Evolutionary conservation across 2,888 invertebrate species (phyloP).

Genomic region (Phyllotreta cruciferae): DNA sequence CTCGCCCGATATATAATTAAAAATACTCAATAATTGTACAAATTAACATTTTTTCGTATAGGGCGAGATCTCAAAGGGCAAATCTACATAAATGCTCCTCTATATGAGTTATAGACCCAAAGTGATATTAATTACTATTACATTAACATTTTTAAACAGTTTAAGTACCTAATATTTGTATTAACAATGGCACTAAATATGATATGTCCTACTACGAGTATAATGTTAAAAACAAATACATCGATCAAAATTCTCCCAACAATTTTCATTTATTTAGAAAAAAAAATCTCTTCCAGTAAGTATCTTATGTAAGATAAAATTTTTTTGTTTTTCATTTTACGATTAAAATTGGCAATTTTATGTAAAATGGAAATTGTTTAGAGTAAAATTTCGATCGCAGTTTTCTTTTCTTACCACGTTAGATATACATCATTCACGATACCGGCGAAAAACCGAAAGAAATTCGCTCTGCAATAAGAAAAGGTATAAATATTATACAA

Average conservation of each 20-base stretch:
- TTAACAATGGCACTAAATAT: constrained; percentile 51
- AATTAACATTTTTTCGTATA: neutral
- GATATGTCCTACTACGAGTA: constrained; percentile 47
- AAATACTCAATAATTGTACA: neutral
- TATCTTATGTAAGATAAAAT: too few species aligned
- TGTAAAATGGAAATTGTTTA: too few species aligned
- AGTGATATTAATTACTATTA: constrained; percentile 18
- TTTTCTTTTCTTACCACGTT: constrained; percentile 21
- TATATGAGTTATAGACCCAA: constrained; percentile 36
- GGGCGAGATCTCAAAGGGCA: constrained; percentile 1
- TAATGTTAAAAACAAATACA: constrained; percentile 18
- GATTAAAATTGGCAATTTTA: too few species aligned
- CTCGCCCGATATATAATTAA: neutral
- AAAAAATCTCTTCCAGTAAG: too few species aligned
- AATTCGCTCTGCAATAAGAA: constrained; percentile 36
- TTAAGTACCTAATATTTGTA: constrained; percentile 46
- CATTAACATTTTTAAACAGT: constrained; percentile 20
- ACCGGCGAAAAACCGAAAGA: constrained; percentile 37
- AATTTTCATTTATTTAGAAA: too few species aligned
- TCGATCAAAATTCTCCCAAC: constrained; percentile 26
- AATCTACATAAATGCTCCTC: constrained; percentile 47
- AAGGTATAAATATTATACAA: constrained; percentile 56
- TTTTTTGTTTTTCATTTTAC: too few species aligned
- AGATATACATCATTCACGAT: constrained; percentile 27
- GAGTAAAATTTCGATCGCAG: constrained; percentile 20